Base-by-base conservation (phyloP, 1,140 invertebrate genomes). In the Epicauta chinensis region DNA sequence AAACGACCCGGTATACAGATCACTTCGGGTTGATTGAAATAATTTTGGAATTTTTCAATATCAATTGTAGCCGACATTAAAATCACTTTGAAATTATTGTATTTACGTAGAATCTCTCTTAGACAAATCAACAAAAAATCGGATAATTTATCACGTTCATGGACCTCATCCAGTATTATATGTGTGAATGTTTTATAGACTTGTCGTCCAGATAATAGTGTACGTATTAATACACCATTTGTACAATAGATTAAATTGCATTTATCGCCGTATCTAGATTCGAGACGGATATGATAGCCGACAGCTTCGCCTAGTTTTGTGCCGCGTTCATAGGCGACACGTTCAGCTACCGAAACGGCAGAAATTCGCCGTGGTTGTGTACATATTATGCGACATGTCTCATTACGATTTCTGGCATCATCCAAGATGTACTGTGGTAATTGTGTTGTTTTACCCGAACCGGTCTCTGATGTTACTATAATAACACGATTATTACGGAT, bases 51-150 rank as follows among this genome's bases (percentile, higher is more conserved):
- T 29, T 90, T 80, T 15, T 82, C 73, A 5, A 82, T 81, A 59
- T 95, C 86, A 60, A 94, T 80, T 2, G 92, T 91, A 4, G 95
- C 94, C n/a, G 93, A 97, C 93, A 98, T 98, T 1, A 98, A 75
- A 39, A 98, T 78, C 0, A 98, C 56, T 56, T 86, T 86, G 0
- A 97, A 71, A 51, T 86, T 76, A 50, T 81, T 79, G 60, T 83
- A 85, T 12, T 84, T 80, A 1, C 77, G 66, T 3, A 97, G 64
- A 2, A 84, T 81, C 60, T 94, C 86, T 46, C 86, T 81, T 6
- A 97, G 66, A 11, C 89, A 83, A 43, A 94, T 88, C 31, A 98
- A 70, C 11, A 97, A 74, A 71, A 98, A 97, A 72, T 98, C 96
- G 41, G 88, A 86, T 63, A 93, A 87, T 59, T 90, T 81, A 70